Evolutionary conservation across 2,888 invertebrate species (phyloP).

Genomic region (Synanthedon formicaeformis): DNA sequence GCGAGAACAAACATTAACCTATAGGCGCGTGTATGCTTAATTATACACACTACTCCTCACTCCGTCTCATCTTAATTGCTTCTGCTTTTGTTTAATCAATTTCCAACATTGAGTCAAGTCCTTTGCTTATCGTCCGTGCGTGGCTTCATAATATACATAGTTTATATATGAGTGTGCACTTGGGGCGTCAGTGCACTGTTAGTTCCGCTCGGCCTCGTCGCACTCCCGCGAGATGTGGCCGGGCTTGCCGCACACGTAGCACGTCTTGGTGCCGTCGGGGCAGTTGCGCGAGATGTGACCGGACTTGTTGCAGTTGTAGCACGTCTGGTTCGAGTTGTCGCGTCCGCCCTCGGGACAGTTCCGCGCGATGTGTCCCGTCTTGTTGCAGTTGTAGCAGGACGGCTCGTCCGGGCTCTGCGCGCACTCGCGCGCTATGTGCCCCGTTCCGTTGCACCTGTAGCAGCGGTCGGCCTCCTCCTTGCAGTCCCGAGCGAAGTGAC

Average conservation of each 20-base stretch:
- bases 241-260: slow-evolving; percentile 93
- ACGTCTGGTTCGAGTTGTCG: slow-evolving; percentile 79
- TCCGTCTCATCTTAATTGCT: slow-evolving; percentile 41
- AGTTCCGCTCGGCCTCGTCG: slow-evolving; percentile 81
- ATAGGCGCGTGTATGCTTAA: slow-evolving; percentile 17
- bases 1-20: slow-evolving; percentile 67
- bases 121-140: slow-evolving; percentile 69
- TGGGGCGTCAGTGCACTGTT: slow-evolving; percentile 21
- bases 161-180: slow-evolving; percentile 27
- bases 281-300: slow-evolving; percentile 92
- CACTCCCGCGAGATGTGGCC: slow-evolving; percentile 93
- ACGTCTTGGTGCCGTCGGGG: slow-evolving; percentile 88
- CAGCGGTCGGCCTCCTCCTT: slow-evolving; percentile 92
- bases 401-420: slow-evolving; percentile 84
- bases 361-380: slow-evolving; percentile 91
- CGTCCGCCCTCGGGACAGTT: slow-evolving; percentile 83
- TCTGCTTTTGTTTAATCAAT: slow-evolving; percentile 54
- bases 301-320: slow-evolving; percentile 95
- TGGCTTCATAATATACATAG: slow-evolving; percentile 65
- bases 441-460: slow-evolving; percentile 91
- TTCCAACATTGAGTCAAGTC: slow-evolving; percentile 57
- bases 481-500: slow-evolving; percentile 94
- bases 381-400: slow-evolving; percentile 96
- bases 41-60: slow-evolving; percentile 39
- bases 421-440: slow-evolving; percentile 94